Conservation (phyloP, 2,797 vertebrate species). For the Siniperca obscura region DNA sequence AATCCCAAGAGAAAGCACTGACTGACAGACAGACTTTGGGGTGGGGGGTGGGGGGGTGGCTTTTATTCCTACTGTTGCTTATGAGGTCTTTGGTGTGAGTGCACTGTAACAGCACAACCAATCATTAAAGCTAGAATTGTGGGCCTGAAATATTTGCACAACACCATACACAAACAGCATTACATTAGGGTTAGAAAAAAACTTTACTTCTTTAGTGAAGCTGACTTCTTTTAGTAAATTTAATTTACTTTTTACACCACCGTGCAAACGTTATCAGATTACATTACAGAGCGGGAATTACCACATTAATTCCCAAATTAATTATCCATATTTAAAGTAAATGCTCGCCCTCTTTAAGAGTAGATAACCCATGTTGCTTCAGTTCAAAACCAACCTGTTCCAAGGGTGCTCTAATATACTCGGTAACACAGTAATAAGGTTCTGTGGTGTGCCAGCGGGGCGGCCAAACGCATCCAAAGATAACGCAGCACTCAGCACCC, state of each 20-base stretch:
- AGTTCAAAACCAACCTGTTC: constrained; percentile 85
- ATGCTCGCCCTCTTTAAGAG: constrained; percentile 41
- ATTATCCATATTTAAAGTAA: constrained; percentile 22
- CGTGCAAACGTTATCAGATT: background rate
- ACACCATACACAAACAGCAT: background rate
- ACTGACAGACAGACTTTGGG: background rate
- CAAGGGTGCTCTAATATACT: constrained; percentile 87
- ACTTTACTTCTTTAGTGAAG: background rate
- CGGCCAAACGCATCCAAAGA: constrained; percentile 90
- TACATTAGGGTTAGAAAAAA: background rate
- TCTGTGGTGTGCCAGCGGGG: constrained; percentile 86
- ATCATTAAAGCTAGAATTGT: background rate
- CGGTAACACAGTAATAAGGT: constrained; percentile 86
- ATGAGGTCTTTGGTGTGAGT: background rate
- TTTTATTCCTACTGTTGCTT: background rate
- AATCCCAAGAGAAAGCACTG: background rate
- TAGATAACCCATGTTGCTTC: constrained; percentile 79
- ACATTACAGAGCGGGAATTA: background rate
- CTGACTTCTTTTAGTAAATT: background rate
- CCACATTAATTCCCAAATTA: constrained; percentile 9
- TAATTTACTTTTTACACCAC: background rate
- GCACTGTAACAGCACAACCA: background rate
- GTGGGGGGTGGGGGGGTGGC: too few species aligned
- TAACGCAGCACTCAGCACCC: constrained; percentile 89
- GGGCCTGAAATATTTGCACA: background rate